These are phyloP conservation scores for Coregonus clupeaformis DNA, from an alignment of 2,113 vertebrate genomes.

Conservation along the genomic window DNA sequence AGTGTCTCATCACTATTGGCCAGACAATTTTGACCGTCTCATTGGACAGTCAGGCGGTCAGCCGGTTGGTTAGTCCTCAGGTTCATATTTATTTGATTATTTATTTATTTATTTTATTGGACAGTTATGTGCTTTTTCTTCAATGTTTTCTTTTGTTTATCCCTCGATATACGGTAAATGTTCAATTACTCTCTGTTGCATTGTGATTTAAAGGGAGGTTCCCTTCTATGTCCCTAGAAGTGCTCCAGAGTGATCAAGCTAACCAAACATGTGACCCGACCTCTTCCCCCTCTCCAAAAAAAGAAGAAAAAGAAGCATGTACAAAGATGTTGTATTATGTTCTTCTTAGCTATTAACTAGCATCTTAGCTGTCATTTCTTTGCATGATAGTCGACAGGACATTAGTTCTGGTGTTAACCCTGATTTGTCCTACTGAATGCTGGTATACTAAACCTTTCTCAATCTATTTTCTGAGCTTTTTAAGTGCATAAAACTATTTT, in stretches of 20 bases:
- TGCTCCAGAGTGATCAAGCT: conserved; percentile 27
- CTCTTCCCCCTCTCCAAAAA: conserved; percentile 5
- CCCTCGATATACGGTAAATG: conserved; percentile 45
- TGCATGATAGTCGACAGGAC: conserved; percentile 73
- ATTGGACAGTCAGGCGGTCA: conserved; percentile 28
- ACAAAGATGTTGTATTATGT: conserved; percentile 62
- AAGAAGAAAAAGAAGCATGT: conserved; percentile 63
- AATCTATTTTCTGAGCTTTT: conserved; percentile 72
- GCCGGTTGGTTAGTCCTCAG: conserved; percentile 65
- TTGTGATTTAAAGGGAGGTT: conserved; percentile 24
- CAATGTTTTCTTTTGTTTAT: conserved; percentile 1
- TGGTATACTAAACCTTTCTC: conserved; percentile 62
- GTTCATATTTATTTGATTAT: conserved; percentile 72
- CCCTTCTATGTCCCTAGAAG: conserved; percentile 30
- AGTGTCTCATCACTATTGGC: conserved; percentile 50
- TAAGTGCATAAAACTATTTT: conserved; percentile 74
- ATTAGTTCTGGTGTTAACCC: conserved; percentile 55
- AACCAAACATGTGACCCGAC: conserved; percentile 18
- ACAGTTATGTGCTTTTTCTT: conserved; percentile 33
- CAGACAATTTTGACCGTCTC: conserved; percentile 29
- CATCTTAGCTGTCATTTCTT: conserved; percentile 63
- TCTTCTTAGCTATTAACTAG: conserved; percentile 58
- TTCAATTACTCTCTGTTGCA: conserved; percentile 34
- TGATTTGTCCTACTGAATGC: conserved; percentile 67
- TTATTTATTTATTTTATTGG: conserved; percentile 70